These are phyloP conservation scores for Bombus superbus DNA, from an alignment of 1,140 invertebrate genomes.

Conservation along the genomic window DNA sequence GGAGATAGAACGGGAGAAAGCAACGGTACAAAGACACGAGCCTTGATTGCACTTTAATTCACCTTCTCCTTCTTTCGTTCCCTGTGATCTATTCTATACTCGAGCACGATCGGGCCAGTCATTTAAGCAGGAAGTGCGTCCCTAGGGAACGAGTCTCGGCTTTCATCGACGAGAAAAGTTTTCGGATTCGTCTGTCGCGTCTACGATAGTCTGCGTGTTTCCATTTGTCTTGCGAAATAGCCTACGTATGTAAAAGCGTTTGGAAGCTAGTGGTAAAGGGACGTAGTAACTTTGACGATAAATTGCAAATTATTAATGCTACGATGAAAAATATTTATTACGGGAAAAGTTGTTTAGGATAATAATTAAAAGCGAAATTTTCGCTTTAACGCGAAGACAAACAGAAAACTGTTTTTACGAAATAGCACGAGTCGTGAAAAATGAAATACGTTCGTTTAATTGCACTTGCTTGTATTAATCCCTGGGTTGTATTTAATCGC, in stretches of 20 bases:
- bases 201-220: conserved; percentile 61
- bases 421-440: too few relatives aligned
- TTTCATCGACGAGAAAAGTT: conserved; percentile 75
- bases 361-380: too few relatives aligned
- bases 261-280: too few relatives aligned
- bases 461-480: too few relatives aligned
- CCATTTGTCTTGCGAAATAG: not conserved
- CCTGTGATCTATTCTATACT: conserved; percentile 46
- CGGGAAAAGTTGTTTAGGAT: too few relatives aligned
- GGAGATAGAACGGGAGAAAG: conserved; percentile 44
- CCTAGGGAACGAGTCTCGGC: conserved; percentile 59
- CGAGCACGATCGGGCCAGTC: conserved; percentile 65
- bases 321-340: too few relatives aligned
- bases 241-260: fast-evolving
- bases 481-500: too few relatives aligned
- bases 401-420: too few relatives aligned
- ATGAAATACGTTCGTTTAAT: too few relatives aligned
- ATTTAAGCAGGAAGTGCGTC: conserved; percentile 77
- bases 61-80: conserved; percentile 46
- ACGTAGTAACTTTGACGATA: fast-evolving
- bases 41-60: conserved; percentile 66
- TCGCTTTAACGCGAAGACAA: too few relatives aligned
- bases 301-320: too few relatives aligned
- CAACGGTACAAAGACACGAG: conserved; percentile 54
- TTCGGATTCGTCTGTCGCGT: conserved; percentile 74